These are phyloP conservation scores for Calcarius lapponicus DNA, from an alignment of 2,797 vertebrate genomes.

Conservation along the genomic window DNA sequence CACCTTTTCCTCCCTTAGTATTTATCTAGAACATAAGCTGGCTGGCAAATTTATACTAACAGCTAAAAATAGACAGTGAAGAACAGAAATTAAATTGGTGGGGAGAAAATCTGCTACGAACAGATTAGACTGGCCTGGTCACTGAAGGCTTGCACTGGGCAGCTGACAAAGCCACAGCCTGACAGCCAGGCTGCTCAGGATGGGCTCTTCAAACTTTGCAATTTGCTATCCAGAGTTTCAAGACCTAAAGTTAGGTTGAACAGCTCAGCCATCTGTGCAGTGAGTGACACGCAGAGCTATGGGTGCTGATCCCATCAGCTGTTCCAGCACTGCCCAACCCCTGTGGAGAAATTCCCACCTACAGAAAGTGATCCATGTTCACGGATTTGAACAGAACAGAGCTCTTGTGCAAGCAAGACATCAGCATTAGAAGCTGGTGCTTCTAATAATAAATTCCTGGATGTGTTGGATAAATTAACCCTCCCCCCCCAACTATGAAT, in stretches of 20 bases:
- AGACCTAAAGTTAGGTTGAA: not conserved
- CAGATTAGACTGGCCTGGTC: not conserved
- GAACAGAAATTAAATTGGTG: not conserved
- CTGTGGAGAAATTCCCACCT: not conserved
- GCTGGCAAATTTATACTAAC: not conserved
- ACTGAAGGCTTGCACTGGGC: not conserved
- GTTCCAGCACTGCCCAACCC: not conserved
- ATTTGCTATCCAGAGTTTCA: not conserved
- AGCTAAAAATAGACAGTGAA: not conserved
- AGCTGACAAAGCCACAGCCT: not conserved
- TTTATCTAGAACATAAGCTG: not conserved
- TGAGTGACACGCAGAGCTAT: not conserved
- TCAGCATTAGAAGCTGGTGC: not conserved
- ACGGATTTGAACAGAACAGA: not conserved
- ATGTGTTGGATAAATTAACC: not conserved
- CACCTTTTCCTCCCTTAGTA: not conserved
- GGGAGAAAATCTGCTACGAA: not conserved
- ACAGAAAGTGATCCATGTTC: not conserved
- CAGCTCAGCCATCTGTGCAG: not conserved
- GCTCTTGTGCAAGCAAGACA: not conserved
- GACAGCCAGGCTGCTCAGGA: not conserved
- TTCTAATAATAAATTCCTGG: not conserved
- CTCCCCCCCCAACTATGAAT: not conserved
- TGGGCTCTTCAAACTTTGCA: not conserved
- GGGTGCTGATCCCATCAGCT: not conserved